Conservation (phyloP, 2,888 invertebrate species). For the Pediacus dermestoides region DNA sequence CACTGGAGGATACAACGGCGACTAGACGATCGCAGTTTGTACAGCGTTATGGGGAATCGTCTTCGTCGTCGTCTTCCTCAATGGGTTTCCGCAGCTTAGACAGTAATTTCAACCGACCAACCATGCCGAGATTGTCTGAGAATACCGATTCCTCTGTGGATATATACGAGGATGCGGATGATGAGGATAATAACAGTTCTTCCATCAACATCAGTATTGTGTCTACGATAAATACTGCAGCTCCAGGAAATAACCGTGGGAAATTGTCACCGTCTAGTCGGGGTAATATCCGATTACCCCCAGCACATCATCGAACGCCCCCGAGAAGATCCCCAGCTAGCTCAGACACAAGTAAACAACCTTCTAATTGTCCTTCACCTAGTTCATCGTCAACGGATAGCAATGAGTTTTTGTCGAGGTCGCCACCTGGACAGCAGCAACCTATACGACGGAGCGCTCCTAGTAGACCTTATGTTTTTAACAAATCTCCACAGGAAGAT, state of each 20-base stretch:
- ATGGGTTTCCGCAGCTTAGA: conserved; percentile 65
- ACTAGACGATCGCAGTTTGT: conserved; percentile 57
- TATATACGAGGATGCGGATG: conserved; percentile 51
- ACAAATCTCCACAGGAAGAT: conserved; percentile 28
- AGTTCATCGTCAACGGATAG: conserved; percentile 44
- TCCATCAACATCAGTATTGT: conserved; percentile 49
- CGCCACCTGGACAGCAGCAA: conserved; percentile 10
- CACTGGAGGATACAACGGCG: conserved; percentile 54
- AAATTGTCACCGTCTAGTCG: conserved; percentile 46
- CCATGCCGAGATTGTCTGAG: conserved; percentile 52
- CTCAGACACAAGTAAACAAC: conserved; percentile 42
- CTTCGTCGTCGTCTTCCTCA: conserved; percentile 54
- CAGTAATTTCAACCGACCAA: conserved; percentile 50
- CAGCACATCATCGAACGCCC: too few relatives aligned
- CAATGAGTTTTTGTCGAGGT: conserved; percentile 32
- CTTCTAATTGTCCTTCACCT: conserved; percentile 22
- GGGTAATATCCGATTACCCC: conserved; percentile 31
- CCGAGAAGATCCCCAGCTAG: conserved; percentile 44
- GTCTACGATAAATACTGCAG: conserved; percentile 36
- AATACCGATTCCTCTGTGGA: conserved; percentile 52
- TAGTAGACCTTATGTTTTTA: conserved; percentile 22
- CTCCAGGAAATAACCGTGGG: conserved; percentile 33
- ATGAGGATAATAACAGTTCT: conserved; percentile 53
- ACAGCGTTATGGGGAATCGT: conserved; percentile 54
- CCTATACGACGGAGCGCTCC: conserved; percentile 18